Base-by-base conservation (phyloP, 2,888 invertebrate genomes). In the Syritta pipiens region DNA sequence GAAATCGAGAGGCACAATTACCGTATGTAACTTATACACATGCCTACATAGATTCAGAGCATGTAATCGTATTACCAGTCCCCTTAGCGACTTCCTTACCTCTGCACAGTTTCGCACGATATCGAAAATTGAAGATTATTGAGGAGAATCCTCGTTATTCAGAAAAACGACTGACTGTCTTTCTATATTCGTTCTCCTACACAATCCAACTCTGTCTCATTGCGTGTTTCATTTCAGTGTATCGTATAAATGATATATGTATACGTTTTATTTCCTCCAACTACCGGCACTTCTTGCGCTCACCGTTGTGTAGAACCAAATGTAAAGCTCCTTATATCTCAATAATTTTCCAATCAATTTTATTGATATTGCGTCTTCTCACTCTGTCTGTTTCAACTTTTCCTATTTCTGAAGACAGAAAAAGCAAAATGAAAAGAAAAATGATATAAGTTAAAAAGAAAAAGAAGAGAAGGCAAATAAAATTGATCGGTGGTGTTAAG, bases 261-360 rank as follows among this genome's bases (percentile, higher is more conserved):
- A 60, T 60, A 69, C 60, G 60, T 51, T 51, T 69, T 53, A 60
- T 60, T 51, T 60, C 26, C 44, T 26, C 51, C 10, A 42, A 51
- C 28, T n/a, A 44, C 42, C 40, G 30, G 32, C 60, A 42, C 35
- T 22, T 35, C 19, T 7, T 48, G 42, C 12, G 35, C 48, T 69
- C 51, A 60, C 49, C 67, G 30, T 57, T 53, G 19, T 42, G 40
- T 35, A 44, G 51, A 44, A 35, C 69, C 59, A 17, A 69, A 69
- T 69, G 68, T 69, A 59, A 69, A 60, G 69, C 49, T 60, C 17
- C 59, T 69, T 67, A 67, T 67, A 67, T 67, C 68, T 68, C 68
- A 68, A 68, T 68, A 68, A 68, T 68, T 68, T 68, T 68, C 68
- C 68, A 68, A 68, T 68, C 68, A 68, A 68, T 68, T 68, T 68